phyloP scores from a whole-genome alignment of 2,113 vertebrate genomes.

The Ellobius talpinus region DNA sequence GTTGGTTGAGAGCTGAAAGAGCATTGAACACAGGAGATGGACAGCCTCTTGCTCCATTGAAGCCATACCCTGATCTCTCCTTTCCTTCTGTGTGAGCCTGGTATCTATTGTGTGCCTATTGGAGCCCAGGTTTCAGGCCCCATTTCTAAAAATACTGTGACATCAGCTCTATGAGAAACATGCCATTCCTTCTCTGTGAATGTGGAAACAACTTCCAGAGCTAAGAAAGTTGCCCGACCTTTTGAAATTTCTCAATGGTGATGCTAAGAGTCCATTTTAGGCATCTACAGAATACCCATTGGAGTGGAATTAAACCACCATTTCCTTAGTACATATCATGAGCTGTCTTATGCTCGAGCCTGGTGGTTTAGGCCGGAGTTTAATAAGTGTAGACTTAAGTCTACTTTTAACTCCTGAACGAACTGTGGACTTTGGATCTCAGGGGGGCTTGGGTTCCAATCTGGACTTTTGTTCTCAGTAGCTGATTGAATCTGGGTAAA shows the following conservation, averaged over 20 bases:
- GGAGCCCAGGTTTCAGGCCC: background rate
- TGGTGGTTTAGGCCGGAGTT: background rate
- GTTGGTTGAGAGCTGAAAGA: background rate
- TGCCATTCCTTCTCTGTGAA: background rate
- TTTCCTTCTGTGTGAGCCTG: background rate
- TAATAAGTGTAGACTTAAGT: background rate
- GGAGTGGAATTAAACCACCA: background rate
- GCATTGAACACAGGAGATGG: background rate
- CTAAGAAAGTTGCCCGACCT: background rate
- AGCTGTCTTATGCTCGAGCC: background rate
- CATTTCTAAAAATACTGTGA: background rate
- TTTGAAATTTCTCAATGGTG: background rate
- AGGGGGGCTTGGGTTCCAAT: background rate
- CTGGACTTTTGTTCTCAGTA: background rate
- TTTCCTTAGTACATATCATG: background rate
- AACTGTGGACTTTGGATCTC: background rate
- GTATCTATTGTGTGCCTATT: background rate
- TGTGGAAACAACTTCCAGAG: background rate
- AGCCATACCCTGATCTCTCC: background rate
- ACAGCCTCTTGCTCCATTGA: background rate
- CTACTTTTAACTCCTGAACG: background rate
- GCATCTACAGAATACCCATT: background rate
- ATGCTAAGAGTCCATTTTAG: background rate
- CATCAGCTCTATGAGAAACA: background rate
- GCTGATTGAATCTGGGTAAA: background rate